phyloP scores from a whole-genome alignment of 2,888 invertebrate genomes.

The Cancer borealis region DNA sequence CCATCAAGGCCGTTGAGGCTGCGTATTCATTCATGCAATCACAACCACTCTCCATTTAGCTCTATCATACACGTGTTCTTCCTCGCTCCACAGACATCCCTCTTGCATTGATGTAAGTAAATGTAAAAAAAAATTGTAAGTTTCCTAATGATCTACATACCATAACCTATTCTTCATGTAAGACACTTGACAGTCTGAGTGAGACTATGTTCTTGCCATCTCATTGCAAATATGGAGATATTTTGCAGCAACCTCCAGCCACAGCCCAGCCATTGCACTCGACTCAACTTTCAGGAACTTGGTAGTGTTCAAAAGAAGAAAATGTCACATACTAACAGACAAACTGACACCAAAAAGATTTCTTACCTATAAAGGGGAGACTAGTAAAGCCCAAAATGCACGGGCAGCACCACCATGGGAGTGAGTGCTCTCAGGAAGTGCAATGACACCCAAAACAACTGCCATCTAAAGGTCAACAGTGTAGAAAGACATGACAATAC shows the following conservation, averaged over 20 bases:
- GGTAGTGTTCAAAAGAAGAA: constrained; percentile 43
- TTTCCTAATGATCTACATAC: neutral
- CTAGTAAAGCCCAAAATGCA: constrained; percentile 5
- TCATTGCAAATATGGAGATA: neutral
- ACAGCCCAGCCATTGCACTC: constrained; percentile 15
- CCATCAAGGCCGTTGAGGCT: too few species aligned
- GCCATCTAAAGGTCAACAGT: constrained; percentile 55
- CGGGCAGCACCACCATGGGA: neutral
- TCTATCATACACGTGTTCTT: neutral
- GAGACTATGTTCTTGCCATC: neutral
- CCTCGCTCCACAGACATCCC: neutral
- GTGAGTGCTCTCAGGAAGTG: neutral
- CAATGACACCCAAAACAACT: constrained; percentile 31
- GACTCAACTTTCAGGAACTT: constrained; percentile 10
- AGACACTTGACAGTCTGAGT: neutral
- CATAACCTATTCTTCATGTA: neutral
- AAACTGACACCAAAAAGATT: constrained; percentile 18
- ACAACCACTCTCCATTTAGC: neutral
- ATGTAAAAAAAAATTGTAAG: neutral
- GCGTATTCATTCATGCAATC: too few species aligned
- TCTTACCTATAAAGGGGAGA: neutral
- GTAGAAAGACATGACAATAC: constrained; percentile 59
- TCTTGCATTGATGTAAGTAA: neutral
- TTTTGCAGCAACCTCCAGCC: neutral
- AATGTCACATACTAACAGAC: neutral